Evolutionary conservation across 2,888 invertebrate species (phyloP).

Genomic region (Alsophila aescularia): DNA sequence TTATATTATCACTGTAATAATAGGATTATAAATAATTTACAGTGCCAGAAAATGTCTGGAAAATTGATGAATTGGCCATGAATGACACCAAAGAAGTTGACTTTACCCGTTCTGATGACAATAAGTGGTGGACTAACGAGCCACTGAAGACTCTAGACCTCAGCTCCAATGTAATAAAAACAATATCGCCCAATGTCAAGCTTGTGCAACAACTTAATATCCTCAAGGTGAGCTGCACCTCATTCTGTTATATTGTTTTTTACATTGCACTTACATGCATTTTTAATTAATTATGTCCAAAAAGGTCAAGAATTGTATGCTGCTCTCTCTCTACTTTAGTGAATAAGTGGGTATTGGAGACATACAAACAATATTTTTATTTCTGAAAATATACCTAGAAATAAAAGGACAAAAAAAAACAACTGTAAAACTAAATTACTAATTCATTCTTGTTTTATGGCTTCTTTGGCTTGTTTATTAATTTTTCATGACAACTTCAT

Average conservation of each 20-base stretch:
- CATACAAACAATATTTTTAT: too few species aligned
- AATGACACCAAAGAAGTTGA: conserved; percentile 86
- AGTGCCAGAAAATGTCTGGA: conserved; percentile 91
- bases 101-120: conserved; percentile 82
- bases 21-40: conserved; percentile 29
- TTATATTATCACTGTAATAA: too few species aligned
- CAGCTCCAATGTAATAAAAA: conserved; percentile 88
- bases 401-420: too few species aligned
- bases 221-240: conserved; percentile 85
- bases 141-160: conserved; percentile 91
- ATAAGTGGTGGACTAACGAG: conserved; percentile 94
- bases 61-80: conserved; percentile 87
- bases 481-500: too few species aligned
- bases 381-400: too few species aligned
- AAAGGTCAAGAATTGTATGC: background rate
- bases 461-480: too few species aligned
- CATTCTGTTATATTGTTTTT: conserved; percentile 1
- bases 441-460: too few species aligned
- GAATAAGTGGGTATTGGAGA: too few species aligned
- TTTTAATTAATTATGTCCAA: background rate
- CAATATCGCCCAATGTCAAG: conserved; percentile 86
- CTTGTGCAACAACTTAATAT: conserved; percentile 87
- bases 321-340: too few species aligned
- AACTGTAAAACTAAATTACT: too few species aligned
- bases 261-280: background rate